phyloP scores from a whole-genome alignment of 2,888 invertebrate species.

The Archips xylosteana region DNA sequence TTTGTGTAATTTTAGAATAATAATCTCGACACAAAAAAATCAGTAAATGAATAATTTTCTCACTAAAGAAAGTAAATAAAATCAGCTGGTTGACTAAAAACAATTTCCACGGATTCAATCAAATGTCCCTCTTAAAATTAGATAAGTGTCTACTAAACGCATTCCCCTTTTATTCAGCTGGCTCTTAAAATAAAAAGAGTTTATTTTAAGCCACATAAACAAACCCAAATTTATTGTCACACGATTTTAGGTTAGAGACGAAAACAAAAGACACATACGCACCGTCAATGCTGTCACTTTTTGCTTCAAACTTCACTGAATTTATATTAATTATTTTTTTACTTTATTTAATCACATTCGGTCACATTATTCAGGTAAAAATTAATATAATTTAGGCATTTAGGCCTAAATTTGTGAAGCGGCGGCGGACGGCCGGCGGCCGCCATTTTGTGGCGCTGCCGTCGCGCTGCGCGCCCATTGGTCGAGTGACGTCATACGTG shows the following conservation, averaged over 20 bases:
- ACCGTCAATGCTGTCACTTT: conserved; percentile 37
- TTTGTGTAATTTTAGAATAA: background rate
- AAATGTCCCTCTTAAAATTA: background rate
- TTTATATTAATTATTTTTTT: background rate
- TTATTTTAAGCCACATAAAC: conserved; percentile 28
- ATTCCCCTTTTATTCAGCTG: background rate
- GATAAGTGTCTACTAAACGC: background rate
- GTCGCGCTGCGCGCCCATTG: conserved; percentile 80
- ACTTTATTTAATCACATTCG: conserved; percentile 17
- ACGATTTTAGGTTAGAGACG: conserved; percentile 7
- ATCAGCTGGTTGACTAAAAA: background rate
- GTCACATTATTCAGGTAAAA: conserved; percentile 43
- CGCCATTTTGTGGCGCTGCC: conserved; percentile 84
- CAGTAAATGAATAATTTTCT: background rate
- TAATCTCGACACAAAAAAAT: background rate
- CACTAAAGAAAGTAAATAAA: background rate
- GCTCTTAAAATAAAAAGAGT: conserved; percentile 11
- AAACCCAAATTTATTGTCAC: conserved; percentile 20
- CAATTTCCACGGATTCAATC: background rate
- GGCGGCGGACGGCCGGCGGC: conserved; percentile 77
- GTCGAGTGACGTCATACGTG: conserved; percentile 82
- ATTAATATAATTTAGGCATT: conserved; percentile 61
- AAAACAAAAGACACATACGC: conserved; percentile 31
- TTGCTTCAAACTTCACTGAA: background rate
- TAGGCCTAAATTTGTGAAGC: conserved; percentile 83